These are phyloP conservation scores for Ornithoptera alexandrae DNA, from an alignment of 2,888 invertebrate genomes.

Conservation along the genomic window DNA sequence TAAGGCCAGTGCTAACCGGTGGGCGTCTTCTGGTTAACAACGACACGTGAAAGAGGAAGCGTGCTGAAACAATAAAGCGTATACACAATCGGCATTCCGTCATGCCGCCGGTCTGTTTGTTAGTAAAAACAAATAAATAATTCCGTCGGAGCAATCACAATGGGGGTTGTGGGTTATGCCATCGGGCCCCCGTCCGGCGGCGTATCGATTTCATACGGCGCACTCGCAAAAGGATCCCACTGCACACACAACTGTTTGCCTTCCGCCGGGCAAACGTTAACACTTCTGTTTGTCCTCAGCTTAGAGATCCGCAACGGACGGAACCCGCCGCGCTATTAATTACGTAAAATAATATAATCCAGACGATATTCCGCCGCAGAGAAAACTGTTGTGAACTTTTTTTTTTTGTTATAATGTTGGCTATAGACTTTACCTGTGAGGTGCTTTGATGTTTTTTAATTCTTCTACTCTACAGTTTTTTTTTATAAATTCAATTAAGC, in stretches of 20 bases:
- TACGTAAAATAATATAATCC: constrained; percentile 17
- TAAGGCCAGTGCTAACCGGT: too few species aligned
- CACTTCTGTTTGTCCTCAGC: constrained; percentile 48
- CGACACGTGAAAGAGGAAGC: background rate
- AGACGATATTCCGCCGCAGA: constrained; percentile 12
- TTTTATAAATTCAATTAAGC: background rate
- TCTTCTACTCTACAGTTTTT: background rate
- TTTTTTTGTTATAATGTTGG: constrained; percentile 11
- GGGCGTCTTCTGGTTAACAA: too few species aligned
- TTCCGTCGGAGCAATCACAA: constrained; percentile 8
- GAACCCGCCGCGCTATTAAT: constrained; percentile 6
- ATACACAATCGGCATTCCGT: constrained; percentile 19
- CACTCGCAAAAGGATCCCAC: constrained; percentile 41
- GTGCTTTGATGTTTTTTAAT: constrained; percentile 13
- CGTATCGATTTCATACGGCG: constrained; percentile 46
- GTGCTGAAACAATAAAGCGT: background rate
- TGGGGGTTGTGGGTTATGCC: constrained; percentile 21
- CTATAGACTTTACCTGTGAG: constrained; percentile 15
- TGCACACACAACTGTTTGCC: constrained; percentile 39
- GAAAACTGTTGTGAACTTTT: constrained; percentile 22
- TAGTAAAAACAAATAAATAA: constrained; percentile 12
- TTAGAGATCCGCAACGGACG: constrained; percentile 28
- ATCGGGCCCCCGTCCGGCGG: constrained; percentile 18
- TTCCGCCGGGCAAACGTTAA: constrained; percentile 47
- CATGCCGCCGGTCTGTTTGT: constrained; percentile 14